Conservation (phyloP, 1,140 invertebrate genomes). For the Sweltsa coloradensis region DNA sequence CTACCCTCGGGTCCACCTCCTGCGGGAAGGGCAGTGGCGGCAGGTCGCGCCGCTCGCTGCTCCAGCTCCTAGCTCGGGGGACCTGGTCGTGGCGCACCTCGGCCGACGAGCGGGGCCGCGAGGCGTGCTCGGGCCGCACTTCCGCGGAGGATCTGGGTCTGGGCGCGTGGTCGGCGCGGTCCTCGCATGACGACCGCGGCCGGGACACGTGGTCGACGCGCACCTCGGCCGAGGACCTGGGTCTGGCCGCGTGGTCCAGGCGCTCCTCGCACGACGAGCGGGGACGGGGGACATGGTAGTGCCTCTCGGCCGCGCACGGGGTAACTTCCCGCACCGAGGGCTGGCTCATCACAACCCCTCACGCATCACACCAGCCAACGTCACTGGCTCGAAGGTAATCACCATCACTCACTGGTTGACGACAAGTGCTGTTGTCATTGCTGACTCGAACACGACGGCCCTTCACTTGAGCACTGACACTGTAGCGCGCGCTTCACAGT, state of each 20-base stretch:
- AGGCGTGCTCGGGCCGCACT: conserved; percentile 13
- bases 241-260: conserved; percentile 25
- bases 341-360: too few relatives aligned
- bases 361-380: too few relatives aligned
- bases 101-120: conserved; percentile 20
- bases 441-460: too few relatives aligned
- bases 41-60: conserved; percentile 24
- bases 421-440: too few relatives aligned
- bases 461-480: too few relatives aligned
- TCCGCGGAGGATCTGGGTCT: conserved; percentile 3
- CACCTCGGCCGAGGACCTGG: conserved; percentile 4
- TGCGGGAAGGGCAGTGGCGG: too few relatives aligned
- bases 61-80: conserved; percentile 23
- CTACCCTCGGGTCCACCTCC: too few relatives aligned
- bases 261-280: conserved; percentile 28
- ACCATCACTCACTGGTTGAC: too few relatives aligned
- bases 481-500: too few relatives aligned
- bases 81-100: too few relatives aligned
- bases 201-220: conserved; percentile 22
- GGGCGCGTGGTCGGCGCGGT: conserved; percentile 20
- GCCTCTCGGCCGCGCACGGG: conserved; percentile 34
- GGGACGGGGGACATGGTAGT: conserved; percentile 30
- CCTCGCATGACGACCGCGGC: conserved; percentile 28
- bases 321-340: conserved; percentile 34
- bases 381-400: too few relatives aligned